Evolutionary conservation across 2,888 invertebrate species (phyloP).

Genomic region (Melanchra persicariae): DNA sequence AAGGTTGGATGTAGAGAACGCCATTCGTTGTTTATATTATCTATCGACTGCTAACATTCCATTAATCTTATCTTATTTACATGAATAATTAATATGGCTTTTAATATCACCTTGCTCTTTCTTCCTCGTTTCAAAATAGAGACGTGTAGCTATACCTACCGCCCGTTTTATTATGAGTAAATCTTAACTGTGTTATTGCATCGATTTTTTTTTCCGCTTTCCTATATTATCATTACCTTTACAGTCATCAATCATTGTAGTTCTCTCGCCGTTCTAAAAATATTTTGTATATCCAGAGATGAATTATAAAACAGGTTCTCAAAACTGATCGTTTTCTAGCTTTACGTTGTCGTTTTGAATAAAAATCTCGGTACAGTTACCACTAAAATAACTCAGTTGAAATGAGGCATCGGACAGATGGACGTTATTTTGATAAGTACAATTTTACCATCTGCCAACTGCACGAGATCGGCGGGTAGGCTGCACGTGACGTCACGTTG

Average conservation of each 20-base stretch:
- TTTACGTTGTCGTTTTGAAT: slow-evolving; percentile 4
- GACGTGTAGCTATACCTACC: slow-evolving; percentile 3
- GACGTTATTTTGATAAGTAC: slow-evolving; percentile 65
- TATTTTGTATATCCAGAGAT: slow-evolving; percentile 44
- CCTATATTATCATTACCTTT: slow-evolving; percentile 29
- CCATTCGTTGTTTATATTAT: slow-evolving; percentile 56
- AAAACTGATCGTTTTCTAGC: slow-evolving; percentile 23
- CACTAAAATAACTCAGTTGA: slow-evolving; percentile 38
- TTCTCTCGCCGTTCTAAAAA: slow-evolving; percentile 24
- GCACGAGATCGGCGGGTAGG: slow-evolving; percentile 58
- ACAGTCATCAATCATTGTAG: slow-evolving; percentile 50
- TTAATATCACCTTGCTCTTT: slow-evolving; percentile 61
- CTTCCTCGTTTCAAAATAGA: slow-evolving; percentile 36
- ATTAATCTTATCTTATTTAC: slow-evolving; percentile 74
- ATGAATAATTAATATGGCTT: slow-evolving; percentile 72
- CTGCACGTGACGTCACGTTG: slow-evolving; percentile 67
- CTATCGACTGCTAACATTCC: slow-evolving; percentile 64
- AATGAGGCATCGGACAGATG: slow-evolving; percentile 52
- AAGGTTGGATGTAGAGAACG: slow-evolving; percentile 72
- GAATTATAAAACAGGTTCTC: slow-evolving; percentile 48
- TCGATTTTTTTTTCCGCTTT: slow-evolving; percentile 24
- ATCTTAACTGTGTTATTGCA: slow-evolving; percentile 15
- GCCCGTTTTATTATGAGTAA: slow-evolving; percentile 29
- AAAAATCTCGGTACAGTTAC: slow-evolving; percentile 27
- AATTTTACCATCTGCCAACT: slow-evolving; percentile 68